These are phyloP conservation scores for Adelphocoris suturalis DNA, from an alignment of 2,888 invertebrate genomes.

Conservation along the genomic window DNA sequence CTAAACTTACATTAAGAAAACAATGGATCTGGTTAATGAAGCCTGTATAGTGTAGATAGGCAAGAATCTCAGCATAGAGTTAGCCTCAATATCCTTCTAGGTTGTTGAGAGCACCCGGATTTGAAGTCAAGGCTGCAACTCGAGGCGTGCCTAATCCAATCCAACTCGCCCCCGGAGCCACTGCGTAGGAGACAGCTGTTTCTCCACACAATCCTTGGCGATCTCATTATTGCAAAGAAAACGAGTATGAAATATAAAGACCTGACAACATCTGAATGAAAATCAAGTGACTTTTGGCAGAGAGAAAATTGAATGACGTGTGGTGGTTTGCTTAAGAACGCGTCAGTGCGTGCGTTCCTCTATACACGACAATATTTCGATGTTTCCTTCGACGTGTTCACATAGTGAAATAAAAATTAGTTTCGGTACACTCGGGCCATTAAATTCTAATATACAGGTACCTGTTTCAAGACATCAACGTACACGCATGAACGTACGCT, in stretches of 20 bases:
- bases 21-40: background rate
- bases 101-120: constrained; percentile 47
- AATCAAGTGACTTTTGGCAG: background rate
- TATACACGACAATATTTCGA: too few species aligned
- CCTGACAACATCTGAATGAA: background rate
- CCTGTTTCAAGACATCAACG: too few species aligned
- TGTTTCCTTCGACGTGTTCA: too few species aligned
- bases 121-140: constrained; percentile 51
- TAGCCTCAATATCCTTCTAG: constrained; percentile 40
- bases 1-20: background rate
- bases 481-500: too few species aligned
- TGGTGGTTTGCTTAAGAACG: too few species aligned
- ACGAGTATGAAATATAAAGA: background rate
- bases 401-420: too few species aligned
- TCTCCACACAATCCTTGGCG: background rate
- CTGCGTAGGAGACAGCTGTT: constrained; percentile 38
- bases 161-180: constrained; percentile 22
- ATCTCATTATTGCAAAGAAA: background rate
- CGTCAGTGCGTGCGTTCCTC: too few species aligned
- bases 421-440: too few species aligned
- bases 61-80: background rate
- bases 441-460: too few species aligned
- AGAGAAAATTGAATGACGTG: too few species aligned
- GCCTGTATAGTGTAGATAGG: background rate
- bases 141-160: constrained; percentile 45